Evolutionary conservation across 2,113 vertebrate species (phyloP), one percentile per base, ranked within the genome.

Genomic region (Callionymus lyra): DNA sequence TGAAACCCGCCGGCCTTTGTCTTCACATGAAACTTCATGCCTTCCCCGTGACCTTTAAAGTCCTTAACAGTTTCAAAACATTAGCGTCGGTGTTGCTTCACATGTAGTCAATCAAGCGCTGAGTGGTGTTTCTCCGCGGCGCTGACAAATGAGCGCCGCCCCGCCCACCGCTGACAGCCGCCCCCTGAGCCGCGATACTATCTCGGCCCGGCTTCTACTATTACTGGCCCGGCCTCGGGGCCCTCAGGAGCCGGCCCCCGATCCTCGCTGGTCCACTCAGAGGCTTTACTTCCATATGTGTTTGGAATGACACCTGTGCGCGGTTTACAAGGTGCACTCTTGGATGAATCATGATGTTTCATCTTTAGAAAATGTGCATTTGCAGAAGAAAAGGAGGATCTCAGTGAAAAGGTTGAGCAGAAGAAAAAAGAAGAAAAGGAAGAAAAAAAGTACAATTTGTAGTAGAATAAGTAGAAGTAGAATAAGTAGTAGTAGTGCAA

Each of bases 141-240:
- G 59, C 59, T 79, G 76, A 81, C 68, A 74, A 78, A 80, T 74
- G 76, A 75, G 61, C 6, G 37, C 1, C 21, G 68, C 31, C 63
- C 59, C 13, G 65, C 66, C 68, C 81, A 82, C 76, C 74, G 84
- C 81, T 82, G 81, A 72, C 34, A 82, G 84, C 63, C 21, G 12
- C 77, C 78, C n/a, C 79, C 60, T 56, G 39, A 76, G 74, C 68
- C 41, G 60, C 56, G 75, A 73, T 77, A 71, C 69, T 74, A 76
- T 82, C 79, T 79, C 47, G 74, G 53, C 44, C n/a, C 56, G 39
- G 56, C 72, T 72, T 72, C 76, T 80, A 71, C 74, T 73, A 79
- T 82, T 82, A 80, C 77, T 41, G 53, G 65, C 51, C 69, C 31
- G 59, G 61, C 74, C 74, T 48, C 53, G 6, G 68, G 76, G 64